A percentile compares a stretch with the other conserved stretches of the same genome.
These are phyloP conservation scores for Dryas iulia DNA, from an alignment of 1,140 invertebrate genomes.

Conservation along the genomic window DNA sequence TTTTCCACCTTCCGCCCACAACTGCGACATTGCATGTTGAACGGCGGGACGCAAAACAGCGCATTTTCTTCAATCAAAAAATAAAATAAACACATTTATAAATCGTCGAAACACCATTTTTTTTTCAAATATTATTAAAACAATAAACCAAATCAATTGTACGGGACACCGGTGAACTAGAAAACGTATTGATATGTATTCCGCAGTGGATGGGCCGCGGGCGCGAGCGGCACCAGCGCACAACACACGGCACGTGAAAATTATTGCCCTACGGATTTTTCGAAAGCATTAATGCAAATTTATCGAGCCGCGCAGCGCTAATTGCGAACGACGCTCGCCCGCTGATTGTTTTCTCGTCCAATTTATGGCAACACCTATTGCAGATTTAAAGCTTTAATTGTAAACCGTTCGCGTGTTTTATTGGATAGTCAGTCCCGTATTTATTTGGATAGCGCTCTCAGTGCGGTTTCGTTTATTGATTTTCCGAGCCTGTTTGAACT, in stretches of 20 bases:
- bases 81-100: neutral
- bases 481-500: conserved; percentile 62
- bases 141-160: conserved; percentile 35
- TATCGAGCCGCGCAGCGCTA: conserved; percentile 76
- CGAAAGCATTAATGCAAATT: conserved; percentile 80
- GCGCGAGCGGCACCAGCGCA: conserved; percentile 37
- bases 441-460: conserved; percentile 67
- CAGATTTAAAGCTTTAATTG: conserved; percentile 80
- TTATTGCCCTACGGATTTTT: conserved; percentile 77
- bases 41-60: too few species aligned
- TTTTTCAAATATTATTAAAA: conserved; percentile 14
- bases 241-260: conserved; percentile 68
- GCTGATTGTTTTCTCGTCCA: conserved; percentile 78
- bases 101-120: neutral
- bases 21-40: too few species aligned
- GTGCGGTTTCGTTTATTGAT: conserved; percentile 76
- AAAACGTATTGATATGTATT: conserved; percentile 41
- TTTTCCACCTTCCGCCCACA: too few species aligned
- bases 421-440: conserved; percentile 75
- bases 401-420: conserved; percentile 79
- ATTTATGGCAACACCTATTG: conserved; percentile 80
- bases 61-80: too few species aligned
- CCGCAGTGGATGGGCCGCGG: conserved; percentile 37
- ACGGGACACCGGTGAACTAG: conserved; percentile 36
- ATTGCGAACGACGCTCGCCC: conserved; percentile 73